phyloP scores from a whole-genome alignment of 2,113 vertebrate species.

The Saccopteryx leptura region DNA sequence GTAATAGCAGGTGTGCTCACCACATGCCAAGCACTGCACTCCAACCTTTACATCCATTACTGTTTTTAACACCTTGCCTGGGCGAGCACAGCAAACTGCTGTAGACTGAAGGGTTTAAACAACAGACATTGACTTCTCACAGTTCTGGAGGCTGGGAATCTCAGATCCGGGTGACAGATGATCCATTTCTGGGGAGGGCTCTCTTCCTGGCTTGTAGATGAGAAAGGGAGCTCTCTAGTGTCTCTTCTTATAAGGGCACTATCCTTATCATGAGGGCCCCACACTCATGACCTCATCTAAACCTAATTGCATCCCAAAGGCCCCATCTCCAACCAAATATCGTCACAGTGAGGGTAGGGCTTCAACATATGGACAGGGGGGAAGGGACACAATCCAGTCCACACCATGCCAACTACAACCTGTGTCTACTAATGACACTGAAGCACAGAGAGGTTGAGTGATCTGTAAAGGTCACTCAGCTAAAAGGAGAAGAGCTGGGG shows the following conservation, averaged over 20 bases:
- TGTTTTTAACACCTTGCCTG: background rate
- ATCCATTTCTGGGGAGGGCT: background rate
- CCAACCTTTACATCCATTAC: no score
- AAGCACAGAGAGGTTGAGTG: background rate
- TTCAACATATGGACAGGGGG: background rate
- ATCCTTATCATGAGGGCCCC: background rate
- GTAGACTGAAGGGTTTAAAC: fast-evolving
- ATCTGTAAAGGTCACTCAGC: background rate
- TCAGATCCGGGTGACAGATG: background rate
- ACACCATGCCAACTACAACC: background rate
- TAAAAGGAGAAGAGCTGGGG: background rate
- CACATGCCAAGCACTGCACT: background rate
- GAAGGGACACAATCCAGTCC: background rate
- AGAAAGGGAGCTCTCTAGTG: background rate
- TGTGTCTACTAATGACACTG: background rate
- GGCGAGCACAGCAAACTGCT: background rate
- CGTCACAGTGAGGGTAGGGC: background rate
- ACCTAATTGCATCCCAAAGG: background rate
- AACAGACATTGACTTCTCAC: background rate
- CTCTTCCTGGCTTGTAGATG: background rate
- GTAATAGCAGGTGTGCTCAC: background rate
- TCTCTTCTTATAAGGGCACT: background rate
- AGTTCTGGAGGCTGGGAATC: background rate
- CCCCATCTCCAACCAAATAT: background rate
- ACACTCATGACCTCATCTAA: background rate